Base-by-base conservation (phyloP, 2,888 invertebrate species). In the Periphyllus acericola region DNA sequence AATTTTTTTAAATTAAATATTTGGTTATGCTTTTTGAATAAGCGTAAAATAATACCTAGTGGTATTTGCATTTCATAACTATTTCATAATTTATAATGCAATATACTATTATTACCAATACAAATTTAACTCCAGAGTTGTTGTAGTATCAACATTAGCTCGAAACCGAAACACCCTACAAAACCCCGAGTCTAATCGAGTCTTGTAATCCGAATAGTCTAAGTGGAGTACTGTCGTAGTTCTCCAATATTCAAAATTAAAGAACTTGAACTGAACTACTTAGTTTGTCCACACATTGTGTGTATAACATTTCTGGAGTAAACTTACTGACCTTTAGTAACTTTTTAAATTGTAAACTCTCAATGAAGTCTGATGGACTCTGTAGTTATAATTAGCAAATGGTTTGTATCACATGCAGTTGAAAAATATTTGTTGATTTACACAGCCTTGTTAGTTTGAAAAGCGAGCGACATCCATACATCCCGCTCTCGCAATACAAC, bases 391-490 rank as follows among this genome's bases (percentile, higher is more conserved):
- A 25, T 25, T 21, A 60, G 3, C 8, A 60, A 60, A 25, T 60
- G 21, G 3, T 71, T 17, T 68, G 29, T 68, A 11, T 75, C 40
- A 29, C 25, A 29, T 72, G 29, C 60, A 52, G 46, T 72, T 21
- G 9, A 4, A 60, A 55, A 40, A 60, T 76, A 40, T 36, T 83
- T 74, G 72, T 60, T 74, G 40, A 83, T 83, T 83, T 60, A 60
- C 75, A 60, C 83, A 74, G 83, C 74, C 60, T 75, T 83, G 36
- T 76, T 76, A 84, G 40, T 84, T 84, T 76, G 66, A 84, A 84
- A 66, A 75, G 66, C 83, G 46, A 76, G 29, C 66, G 75, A 83
- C 75, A 55, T 40, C 21, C 55, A 76, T 76, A 66, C 55, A 36
- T 83, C 74, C 9, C 74, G 29, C 71, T 83, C 74, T 17, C 74